Evolutionary conservation across 1,140 invertebrate genomes (phyloP).

Genomic region (Lamellibrachia luymesi): DNA sequence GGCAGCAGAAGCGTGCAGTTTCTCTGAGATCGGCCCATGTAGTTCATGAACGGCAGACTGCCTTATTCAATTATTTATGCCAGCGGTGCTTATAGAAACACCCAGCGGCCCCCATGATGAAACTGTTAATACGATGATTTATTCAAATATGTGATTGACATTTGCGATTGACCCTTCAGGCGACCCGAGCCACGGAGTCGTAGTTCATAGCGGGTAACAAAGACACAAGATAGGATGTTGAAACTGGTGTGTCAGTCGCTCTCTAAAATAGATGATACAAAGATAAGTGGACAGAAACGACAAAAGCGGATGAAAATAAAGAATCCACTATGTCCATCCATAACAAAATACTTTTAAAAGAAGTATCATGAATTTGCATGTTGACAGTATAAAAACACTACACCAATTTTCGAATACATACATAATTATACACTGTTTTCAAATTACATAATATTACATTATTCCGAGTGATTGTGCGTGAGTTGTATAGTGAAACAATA

Average conservation of each 20-base stretch:
- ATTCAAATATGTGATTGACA: background rate
- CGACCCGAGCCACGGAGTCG: background rate
- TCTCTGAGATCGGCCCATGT: background rate
- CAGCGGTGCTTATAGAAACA: background rate
- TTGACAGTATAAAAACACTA: too few relatives aligned
- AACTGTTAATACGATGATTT: background rate
- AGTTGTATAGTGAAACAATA: too few relatives aligned
- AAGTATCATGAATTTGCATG: too few relatives aligned
- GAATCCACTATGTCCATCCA: background rate
- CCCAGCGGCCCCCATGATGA: background rate
- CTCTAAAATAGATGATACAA: background rate
- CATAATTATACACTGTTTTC: background rate
- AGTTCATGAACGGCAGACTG: background rate
- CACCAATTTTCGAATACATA: background rate
- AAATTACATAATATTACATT: too few relatives aligned
- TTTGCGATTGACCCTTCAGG: background rate
- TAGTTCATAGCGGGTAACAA: background rate
- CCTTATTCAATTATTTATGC: background rate
- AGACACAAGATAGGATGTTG: background rate
- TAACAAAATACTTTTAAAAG: too few relatives aligned
- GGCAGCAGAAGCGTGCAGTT: background rate
- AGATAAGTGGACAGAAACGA: background rate
- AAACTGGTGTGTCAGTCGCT: background rate
- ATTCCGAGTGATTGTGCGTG: too few relatives aligned
- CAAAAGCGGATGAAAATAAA: background rate